Percentiles rank a stretch among this genome's conserved stretches.
These are phyloP conservation scores for Luehdorfia chinensis DNA, from an alignment of 1,140 invertebrate genomes.

Conservation along the genomic window DNA sequence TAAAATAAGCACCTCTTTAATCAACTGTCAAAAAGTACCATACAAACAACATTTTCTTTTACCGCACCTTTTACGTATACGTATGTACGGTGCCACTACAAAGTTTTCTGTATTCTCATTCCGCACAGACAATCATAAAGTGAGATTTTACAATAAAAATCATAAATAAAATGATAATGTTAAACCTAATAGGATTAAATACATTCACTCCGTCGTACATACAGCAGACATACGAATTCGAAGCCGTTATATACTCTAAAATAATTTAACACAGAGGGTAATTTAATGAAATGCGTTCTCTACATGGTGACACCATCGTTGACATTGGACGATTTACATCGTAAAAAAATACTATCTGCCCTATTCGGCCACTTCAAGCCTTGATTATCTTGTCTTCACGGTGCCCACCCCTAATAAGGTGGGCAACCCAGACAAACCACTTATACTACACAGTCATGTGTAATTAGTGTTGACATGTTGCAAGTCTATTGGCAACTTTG, in stretches of 20 bases:
- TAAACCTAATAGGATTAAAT: constrained; percentile 71
- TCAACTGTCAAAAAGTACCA: constrained; percentile 67
- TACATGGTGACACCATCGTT: not conserved
- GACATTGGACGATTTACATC: constrained; percentile 11
- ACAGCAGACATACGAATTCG: constrained; percentile 40
- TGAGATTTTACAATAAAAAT: constrained; percentile 52
- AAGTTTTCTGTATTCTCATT: constrained; percentile 20
- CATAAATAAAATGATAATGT: constrained; percentile 57
- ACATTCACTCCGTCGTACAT: constrained; percentile 62
- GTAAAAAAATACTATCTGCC: constrained; percentile 17
- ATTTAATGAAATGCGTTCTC: constrained; percentile 11
- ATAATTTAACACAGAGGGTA: constrained; percentile 42
- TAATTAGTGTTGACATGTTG: constrained; percentile 4
- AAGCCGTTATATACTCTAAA: constrained; percentile 32
- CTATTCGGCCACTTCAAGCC: not conserved
- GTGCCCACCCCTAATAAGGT: not conserved
- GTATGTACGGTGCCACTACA: not conserved
- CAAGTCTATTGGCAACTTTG: constrained; percentile 7
- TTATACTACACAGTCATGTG: constrained; percentile 9
- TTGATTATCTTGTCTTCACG: constrained; percentile 1
- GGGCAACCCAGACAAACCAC: not conserved
- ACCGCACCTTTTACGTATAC: constrained; percentile 29
- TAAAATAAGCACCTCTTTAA: constrained; percentile 72
- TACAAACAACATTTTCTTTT: constrained; percentile 62
- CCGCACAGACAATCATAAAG: constrained; percentile 36